Conservation (phyloP, 2,888 invertebrate species). For the Embidobia sp. region DNA sequence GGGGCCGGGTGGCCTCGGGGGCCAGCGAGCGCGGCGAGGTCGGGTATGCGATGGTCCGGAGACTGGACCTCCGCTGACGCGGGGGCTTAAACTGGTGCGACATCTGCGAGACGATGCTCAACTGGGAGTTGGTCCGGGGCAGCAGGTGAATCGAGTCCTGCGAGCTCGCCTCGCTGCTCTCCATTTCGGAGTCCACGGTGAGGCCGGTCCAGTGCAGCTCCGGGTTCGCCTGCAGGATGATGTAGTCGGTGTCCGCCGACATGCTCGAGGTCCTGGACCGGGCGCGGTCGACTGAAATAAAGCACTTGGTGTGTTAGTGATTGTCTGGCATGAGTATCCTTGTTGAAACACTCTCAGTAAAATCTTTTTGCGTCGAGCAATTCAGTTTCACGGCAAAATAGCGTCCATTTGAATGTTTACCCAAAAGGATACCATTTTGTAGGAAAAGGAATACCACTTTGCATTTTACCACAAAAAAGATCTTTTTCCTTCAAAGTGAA, state of each 20-base stretch:
- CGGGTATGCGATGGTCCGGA: no score
- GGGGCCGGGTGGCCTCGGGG: constrained; percentile 78
- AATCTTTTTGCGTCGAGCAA: no score
- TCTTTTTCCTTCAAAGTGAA: no score
- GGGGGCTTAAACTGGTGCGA: neutral
- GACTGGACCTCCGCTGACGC: constrained; percentile 3
- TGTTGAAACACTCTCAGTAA: no score
- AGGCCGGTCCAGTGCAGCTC: constrained; percentile 83
- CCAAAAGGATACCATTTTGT: no score
- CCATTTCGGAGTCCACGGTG: constrained; percentile 79
- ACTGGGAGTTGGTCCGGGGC: constrained; percentile 76
- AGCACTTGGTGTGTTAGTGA: neutral
- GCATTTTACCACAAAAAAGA: no score
- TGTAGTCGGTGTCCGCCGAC: constrained; percentile 83
- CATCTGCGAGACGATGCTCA: constrained; percentile 74
- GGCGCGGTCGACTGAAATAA: constrained; percentile 74
- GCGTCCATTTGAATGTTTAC: no score
- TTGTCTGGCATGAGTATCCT: no score
- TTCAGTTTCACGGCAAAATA: no score
- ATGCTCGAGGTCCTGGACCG: constrained; percentile 74
- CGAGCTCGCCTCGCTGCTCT: constrained; percentile 81
- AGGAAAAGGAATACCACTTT: no score
- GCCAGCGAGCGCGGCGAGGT: constrained; percentile 75
- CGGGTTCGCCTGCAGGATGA: constrained; percentile 83
- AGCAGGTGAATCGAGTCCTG: constrained; percentile 75